Percentiles rank a stretch among this genome's conserved stretches.
These are phyloP conservation scores for Dusona sp. DNA, from an alignment of 2,888 invertebrate species.

Conservation along the genomic window DNA sequence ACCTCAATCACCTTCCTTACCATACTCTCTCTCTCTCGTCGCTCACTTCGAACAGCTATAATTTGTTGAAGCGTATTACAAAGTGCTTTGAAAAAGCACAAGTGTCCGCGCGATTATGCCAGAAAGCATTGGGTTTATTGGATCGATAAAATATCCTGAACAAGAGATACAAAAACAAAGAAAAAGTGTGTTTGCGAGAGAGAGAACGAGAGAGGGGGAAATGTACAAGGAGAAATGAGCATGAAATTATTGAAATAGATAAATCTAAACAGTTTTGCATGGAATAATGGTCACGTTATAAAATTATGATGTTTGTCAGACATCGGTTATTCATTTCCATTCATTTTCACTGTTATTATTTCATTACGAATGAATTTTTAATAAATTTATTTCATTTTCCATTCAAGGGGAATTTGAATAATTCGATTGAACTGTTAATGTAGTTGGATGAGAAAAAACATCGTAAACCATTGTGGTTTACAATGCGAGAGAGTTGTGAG, in stretches of 20 bases:
- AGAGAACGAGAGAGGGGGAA: not conserved
- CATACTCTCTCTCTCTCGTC: not conserved
- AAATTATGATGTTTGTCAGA: not conserved
- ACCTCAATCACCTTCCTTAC: conserved; percentile 52
- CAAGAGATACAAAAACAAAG: not conserved
- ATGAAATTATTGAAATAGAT: conserved; percentile 64
- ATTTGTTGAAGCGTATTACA: conserved; percentile 55
- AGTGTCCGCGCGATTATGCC: conserved; percentile 62
- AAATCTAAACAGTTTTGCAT: conserved; percentile 44
- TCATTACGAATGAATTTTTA: not conserved
- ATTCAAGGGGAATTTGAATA: no score
- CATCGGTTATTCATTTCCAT: not conserved
- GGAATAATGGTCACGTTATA: not conserved
- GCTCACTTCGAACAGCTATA: conserved; percentile 39
- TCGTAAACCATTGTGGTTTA: not conserved
- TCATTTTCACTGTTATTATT: not conserved
- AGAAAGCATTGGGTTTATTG: conserved; percentile 69
- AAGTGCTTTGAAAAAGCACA: conserved; percentile 48
- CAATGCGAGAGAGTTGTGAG: not conserved
- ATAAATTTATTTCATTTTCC: no score
- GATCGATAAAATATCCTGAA: conserved; percentile 67
- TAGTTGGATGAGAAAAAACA: not conserved
- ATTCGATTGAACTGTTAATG: no score
- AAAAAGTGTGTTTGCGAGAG: not conserved
- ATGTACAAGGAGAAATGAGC: conserved; percentile 19